A percentile compares a stretch with the other conserved stretches of the same genome.
These are phyloP conservation scores for Digitonthophagus gazella DNA, from an alignment of 2,888 invertebrate genomes.

Conservation along the genomic window DNA sequence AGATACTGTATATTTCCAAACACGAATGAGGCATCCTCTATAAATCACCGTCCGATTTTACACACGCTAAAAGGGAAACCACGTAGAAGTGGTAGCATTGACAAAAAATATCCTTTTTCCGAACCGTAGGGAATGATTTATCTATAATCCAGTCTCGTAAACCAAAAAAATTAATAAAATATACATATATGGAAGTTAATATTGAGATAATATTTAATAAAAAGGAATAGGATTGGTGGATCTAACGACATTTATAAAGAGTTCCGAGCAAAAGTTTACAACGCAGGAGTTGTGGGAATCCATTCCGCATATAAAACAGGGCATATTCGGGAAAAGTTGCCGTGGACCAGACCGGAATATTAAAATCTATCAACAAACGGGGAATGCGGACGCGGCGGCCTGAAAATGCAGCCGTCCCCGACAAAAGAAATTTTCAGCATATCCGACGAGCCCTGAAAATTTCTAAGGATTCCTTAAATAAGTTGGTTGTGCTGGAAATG, in stretches of 20 bases:
- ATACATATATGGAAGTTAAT: no score
- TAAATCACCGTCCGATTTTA: not conserved
- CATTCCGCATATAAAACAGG: not conserved
- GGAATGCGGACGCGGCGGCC: not conserved
- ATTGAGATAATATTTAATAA: not conserved
- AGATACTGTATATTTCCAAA: not conserved
- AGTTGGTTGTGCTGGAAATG: not conserved
- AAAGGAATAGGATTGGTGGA: not conserved
- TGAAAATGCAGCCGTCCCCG: not conserved
- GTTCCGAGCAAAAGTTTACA: not conserved
- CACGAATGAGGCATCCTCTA: not conserved
- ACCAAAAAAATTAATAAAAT: no score
- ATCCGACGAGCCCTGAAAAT: not conserved
- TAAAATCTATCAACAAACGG: not conserved
- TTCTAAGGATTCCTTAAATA: not conserved
- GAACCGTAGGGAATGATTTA: not conserved
- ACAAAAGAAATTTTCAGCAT: not conserved
- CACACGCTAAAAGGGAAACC: not conserved
- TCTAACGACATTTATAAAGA: not conserved
- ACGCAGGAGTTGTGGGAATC: not conserved
- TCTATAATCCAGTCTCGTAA: no score
- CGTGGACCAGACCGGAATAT: not conserved
- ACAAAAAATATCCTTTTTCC: not conserved
- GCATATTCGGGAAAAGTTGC: not conserved
- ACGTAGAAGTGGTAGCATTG: no score